Percentiles rank a stretch among this genome's conserved stretches.
These are phyloP conservation scores for Heterodera filipjevi DNA, from an alignment of 2,888 invertebrate species.

Conservation along the genomic window DNA sequence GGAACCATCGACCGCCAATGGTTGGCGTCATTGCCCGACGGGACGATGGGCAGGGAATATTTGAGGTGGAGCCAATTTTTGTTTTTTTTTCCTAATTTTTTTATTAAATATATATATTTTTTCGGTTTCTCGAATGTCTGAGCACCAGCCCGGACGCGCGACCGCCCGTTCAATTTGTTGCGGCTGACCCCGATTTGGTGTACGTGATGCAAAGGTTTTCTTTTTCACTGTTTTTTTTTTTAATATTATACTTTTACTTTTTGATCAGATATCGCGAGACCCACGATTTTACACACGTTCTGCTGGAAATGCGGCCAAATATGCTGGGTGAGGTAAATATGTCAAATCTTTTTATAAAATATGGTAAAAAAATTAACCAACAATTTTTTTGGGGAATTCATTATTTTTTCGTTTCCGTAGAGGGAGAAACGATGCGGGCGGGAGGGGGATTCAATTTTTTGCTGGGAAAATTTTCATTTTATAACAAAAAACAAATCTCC, in stretches of 20 bases:
- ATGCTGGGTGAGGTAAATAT: conserved; percentile 71
- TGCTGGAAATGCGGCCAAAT: conserved; percentile 90
- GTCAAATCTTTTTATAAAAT: too few relatives aligned
- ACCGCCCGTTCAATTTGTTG: conserved; percentile 83
- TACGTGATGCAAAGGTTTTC: conserved; percentile 86
- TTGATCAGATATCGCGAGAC: conserved; percentile 81
- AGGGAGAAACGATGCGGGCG: too few relatives aligned
- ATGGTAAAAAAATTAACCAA: background rate
- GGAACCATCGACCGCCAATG: conserved; percentile 77
- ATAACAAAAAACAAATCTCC: too few relatives aligned
- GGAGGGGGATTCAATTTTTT: too few relatives aligned
- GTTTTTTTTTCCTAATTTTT: too few relatives aligned
- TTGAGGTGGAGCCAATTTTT: conserved; percentile 70
- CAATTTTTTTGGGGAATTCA: too few relatives aligned
- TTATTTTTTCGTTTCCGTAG: too few relatives aligned
- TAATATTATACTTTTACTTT: background rate
- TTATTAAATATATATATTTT: too few relatives aligned
- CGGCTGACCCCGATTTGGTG: conserved; percentile 83
- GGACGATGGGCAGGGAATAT: conserved; percentile 85
- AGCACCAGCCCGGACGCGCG: conserved; percentile 90
- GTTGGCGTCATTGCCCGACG: conserved; percentile 76
- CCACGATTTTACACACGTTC: conserved; percentile 90
- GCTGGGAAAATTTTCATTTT: too few relatives aligned
- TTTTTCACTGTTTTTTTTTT: background rate
- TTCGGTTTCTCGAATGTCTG: conserved; percentile 67